Base-by-base conservation (phyloP, 1,140 invertebrate species). In the Camponotus pennsylvanicus region DNA sequence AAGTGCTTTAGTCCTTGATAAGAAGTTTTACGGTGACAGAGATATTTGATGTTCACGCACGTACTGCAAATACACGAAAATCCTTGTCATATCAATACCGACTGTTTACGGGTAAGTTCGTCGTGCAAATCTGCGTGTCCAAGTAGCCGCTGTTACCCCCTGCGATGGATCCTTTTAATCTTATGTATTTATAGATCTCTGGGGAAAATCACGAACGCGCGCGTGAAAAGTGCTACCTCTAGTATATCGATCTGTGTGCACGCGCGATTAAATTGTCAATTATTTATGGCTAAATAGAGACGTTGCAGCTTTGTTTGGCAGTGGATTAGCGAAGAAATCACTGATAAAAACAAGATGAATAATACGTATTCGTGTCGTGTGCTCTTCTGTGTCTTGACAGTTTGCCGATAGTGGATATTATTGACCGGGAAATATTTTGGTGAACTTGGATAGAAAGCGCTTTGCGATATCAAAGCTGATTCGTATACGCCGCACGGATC, bases 101-200 rank as follows among this genome's bases (percentile, higher is more conserved):
- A n/a, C 40, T 84, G 80, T 63, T 84, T 84, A 32, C 37, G 40
- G n/a, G 37, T 45, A 61, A 83, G 59, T 83, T 76, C 32, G 42
- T 3, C 70, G 67, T 11, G 70, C 78, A 42, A 80, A 80, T 66
- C 67, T 61, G 70, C 80, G 71, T 75, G 49, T 61, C 45, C 40
- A 69, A 84, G 71, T 76, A 71, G 76, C 11, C 32, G 59, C 18
- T 66, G 76, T 78, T 78, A 78, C 27, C 70, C 57, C 59, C 49
- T 52, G 37, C 34, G 32, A 63, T 70, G 37, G 57, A 55, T 70
- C 66, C 66, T 37, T 49, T 71, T 80, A 80, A 80, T 70, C 78
- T 71, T 80, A 67, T 80, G 78, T 80, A 70, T 71, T 71, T 57
- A 57, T 57, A 67, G 40, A 88, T 89, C 85, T 73, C 67, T 52